Evolutionary conservation across 2,888 invertebrate species (phyloP), one percentile per base, ranked within the genome.

Genomic region (Patella depressa): DNA sequence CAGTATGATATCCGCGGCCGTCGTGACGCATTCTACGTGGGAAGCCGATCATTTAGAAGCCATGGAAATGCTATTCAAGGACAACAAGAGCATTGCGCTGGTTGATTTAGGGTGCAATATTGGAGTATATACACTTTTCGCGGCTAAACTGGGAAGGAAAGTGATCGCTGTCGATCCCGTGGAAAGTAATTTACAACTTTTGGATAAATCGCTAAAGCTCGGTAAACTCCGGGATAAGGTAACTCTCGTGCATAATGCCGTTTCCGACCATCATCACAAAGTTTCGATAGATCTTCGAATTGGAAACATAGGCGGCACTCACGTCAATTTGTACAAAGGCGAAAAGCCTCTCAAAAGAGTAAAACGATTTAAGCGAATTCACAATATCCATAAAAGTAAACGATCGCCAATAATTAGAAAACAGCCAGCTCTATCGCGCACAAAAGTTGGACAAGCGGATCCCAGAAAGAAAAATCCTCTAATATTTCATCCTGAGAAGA

Each of bases 41-140:
- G 87, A 87, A 72, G 82, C 81, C 45, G 81, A 85, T 19, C 80
- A 83, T 29, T 69, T 87, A 4, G 82, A 82, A 19, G 79, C 79
- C 53, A 84, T 85, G 34, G 81, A 77, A 45, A 59, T 71, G 1
- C 73, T 83, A 11, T 34, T 87, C n/a, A 53, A 34, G 34, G 75
- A 69, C 29, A 34, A 82, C 29, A 80, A 77, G 9, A 77, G 75
- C 17, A 53, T 81, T 17, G 73, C 78, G 2, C 82, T 85, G 69
- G 29, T 87, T 55, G 87, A 87, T 74, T 55, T 86, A 59, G 86
- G 86, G 0, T 85, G 84, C 69, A 86, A 86, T 76, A 81, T 87
- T 24, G 87, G 87, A 3, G 85, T 83, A 15, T 87, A 82, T 65
- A 82, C 83, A 15, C 34, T 87, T 11, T 85, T 80, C 73, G 81